Evolutionary conservation across 2,797 vertebrate species (phyloP), one percentile per base, ranked within the genome.

Genomic region (Austrolebias charrua): DNA sequence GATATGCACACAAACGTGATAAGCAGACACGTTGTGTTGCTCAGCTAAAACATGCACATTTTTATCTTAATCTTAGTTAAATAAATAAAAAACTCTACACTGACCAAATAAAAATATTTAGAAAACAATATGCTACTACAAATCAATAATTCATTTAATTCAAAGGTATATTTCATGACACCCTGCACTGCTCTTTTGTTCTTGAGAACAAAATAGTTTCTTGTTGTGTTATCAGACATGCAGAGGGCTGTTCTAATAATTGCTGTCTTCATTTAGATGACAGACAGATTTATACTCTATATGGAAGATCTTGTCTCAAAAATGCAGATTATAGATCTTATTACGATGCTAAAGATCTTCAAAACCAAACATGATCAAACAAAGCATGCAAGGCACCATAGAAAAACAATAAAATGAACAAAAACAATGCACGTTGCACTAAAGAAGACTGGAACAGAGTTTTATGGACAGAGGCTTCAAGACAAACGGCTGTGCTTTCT

Each of bases 141-240:
- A 11, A 40, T 40, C 38, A 40, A 40, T 11, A 40, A 12, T 12
- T 40, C 38, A 40, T 40, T 40, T 12, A 2, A 40, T 40, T 40
- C 38, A 13, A 40, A 40, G 11, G 38, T 40, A 40, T 12, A 13
- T 40, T 40, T 40, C 38, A 40, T 11, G 12, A 40, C 7, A 40
- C 12, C 38, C 38, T 12, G 38, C 12, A 40, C 12, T 40, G 2
- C 20, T 50, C n/a, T n/a, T n/a, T n/a, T n/a, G 15, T 35, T 40
- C 14, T 2, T 49, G 46, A 60, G 33, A 60, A 60, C 58, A 60
- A 50, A 60, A 60, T 20, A 3, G 20, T 40, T 29, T 50, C 47
- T 47, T 60, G 35, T 47, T 60, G 19, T 42, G 20, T 50, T 48
- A 35, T 60, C 38, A 50, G 38, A 50, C 7, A 28, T 49, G 18